Evolutionary conservation across 1,140 invertebrate species (phyloP), one percentile per base, ranked within the genome.

Genomic region (Drosophila lacertosa): DNA sequence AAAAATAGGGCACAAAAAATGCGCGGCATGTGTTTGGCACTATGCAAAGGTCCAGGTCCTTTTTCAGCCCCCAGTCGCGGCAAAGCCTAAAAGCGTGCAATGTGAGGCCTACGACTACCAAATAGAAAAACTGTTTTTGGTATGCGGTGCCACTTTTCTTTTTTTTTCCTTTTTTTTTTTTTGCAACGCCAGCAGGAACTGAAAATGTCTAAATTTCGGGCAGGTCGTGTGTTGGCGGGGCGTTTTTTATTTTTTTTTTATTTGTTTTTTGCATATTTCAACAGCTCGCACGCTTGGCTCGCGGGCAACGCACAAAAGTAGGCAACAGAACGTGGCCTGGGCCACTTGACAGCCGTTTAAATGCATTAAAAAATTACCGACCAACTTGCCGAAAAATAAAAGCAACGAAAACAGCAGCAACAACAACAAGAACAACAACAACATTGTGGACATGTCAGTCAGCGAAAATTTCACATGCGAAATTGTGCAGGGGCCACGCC

Each of bases 311-410:
- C 72, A 69, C 45, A 53, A 53, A 58, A 58, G 59, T 24, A 58
- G 40, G 54, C 45, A 45, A 48, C 39, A 20, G 26, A 47, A 50
- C 26, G 50, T 35, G 10, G 24, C 32, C 20, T 74, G 64, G 65
- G 80, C 75, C 79, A 82, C 79, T 82, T 82, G 80, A 84, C 79
- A 84, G 79, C 79, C 79, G 70, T 82, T 82, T 84, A 82, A 82
- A 84, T 79, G 79, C 75, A 82, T 82, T 82, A 84, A 82, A 82
- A 82, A 82, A 84, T 82, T 82, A 82, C 79, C 65, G 54, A 74
- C 40, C 35, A 65, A 65, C 48, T 64, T 26, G 45, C 53, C 47
- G 40, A 70, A 40, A 62, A 70, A 54, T 45, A 51, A 58, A 57
- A 45, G 39, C 24, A 69, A 40, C 35, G 13, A 64, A 35, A 58